These are phyloP conservation scores for Mobula birostris DNA, from an alignment of 2,113 vertebrate genomes.

Conservation along the genomic window DNA sequence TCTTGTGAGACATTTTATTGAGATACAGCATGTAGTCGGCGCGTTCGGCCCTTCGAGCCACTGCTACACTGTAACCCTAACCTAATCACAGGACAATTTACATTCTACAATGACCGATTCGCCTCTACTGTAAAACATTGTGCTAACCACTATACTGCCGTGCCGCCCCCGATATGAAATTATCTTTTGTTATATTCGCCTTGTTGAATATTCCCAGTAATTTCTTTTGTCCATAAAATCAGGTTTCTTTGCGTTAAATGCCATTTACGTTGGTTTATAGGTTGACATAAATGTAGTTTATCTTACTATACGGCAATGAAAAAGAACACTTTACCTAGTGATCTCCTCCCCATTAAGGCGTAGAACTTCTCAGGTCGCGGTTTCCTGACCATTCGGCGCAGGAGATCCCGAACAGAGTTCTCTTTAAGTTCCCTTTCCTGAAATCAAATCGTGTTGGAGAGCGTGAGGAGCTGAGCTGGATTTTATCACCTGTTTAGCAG, in stretches of 20 bases:
- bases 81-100: too few species aligned
- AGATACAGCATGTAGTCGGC: too few species aligned
- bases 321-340: slow-evolving; percentile 65
- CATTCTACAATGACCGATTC: too few species aligned
- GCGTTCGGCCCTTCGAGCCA: too few species aligned
- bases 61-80: too few species aligned
- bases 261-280: neutral
- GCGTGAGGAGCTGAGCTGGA: too few species aligned
- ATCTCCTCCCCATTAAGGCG: slow-evolving; percentile 91
- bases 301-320: neutral
- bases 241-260: neutral
- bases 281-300: neutral
- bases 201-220: neutral
- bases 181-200: neutral
- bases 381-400: slow-evolving; percentile 84
- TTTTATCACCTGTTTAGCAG: neutral
- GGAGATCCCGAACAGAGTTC: slow-evolving; percentile 70
- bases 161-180: too few species aligned
- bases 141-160: too few species aligned
- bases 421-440: slow-evolving; percentile 59
- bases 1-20: too few species aligned
- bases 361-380: slow-evolving; percentile 90
- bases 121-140: neutral
- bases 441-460: neutral
- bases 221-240: neutral